Conservation (phyloP, 2,113 vertebrate species). For the Carassius gibelio region DNA sequence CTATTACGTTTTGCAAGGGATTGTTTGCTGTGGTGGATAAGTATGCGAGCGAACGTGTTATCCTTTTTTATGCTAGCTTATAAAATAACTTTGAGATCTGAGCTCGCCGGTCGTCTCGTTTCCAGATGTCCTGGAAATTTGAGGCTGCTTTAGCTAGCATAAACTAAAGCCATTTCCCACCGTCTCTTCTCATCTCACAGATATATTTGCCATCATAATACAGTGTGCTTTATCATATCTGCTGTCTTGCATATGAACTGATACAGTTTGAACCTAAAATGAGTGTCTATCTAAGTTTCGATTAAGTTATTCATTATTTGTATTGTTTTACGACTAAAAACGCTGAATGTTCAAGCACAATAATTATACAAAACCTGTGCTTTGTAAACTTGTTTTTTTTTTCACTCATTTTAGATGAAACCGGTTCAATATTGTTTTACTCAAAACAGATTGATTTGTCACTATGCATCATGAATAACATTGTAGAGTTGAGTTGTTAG, state of each 20-base stretch:
- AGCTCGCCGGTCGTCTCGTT: not conserved
- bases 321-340: conserved; percentile 6
- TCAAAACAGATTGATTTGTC: conserved; percentile 6
- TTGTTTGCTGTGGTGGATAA: conserved; percentile 19
- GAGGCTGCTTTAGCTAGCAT: conserved; percentile 14
- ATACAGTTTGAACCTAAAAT: not conserved
- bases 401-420: not conserved
- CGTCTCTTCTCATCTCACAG: not conserved
- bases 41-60: conserved; percentile 19
- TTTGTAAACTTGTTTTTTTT: not conserved
- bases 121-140: not conserved
- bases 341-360: conserved; percentile 25
- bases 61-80: conserved; percentile 35
- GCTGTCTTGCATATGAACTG: conserved; percentile 11
- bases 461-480: conserved; percentile 10
- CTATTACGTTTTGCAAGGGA: conserved; percentile 35
- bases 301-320: conserved; percentile 17
- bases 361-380: not conserved
- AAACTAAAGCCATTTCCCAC: conserved; percentile 33
- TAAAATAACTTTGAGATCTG: conserved; percentile 16
- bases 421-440: not conserved
- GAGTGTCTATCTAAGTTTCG: not conserved
- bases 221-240: conserved; percentile 10
- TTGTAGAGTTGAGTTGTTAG: conserved; percentile 10
- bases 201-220: conserved; percentile 5